These are phyloP conservation scores for Cichladusa arquata DNA, from an alignment of 2,113 vertebrate species.

Conservation along the genomic window DNA sequence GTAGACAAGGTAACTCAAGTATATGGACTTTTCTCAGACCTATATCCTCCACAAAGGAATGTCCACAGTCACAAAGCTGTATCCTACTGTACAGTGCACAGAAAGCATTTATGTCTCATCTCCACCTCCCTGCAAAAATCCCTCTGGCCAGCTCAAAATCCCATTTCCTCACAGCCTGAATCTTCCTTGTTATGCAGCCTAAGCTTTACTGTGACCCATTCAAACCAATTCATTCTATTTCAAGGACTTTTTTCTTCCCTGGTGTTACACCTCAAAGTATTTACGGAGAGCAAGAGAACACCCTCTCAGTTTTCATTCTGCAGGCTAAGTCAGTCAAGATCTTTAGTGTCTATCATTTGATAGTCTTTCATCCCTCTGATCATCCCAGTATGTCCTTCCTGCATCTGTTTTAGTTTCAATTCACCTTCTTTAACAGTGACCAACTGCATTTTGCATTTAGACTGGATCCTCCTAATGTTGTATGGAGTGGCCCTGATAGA, in stretches of 20 bases:
- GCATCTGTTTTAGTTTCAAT: background rate
- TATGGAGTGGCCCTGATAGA: rapidly evolving
- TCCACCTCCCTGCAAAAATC: background rate
- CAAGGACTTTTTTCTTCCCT: background rate
- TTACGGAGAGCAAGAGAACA: background rate
- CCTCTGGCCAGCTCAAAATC: background rate
- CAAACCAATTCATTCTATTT: background rate
- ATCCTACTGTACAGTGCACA: background rate
- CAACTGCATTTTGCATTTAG: background rate
- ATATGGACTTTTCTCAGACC: background rate
- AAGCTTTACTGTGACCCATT: background rate
- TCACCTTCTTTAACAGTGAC: background rate
- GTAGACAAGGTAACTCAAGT: background rate
- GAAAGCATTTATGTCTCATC: background rate
- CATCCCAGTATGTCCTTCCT: background rate
- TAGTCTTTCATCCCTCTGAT: background rate
- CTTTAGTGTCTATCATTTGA: background rate
- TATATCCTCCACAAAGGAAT: background rate
- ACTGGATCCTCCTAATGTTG: background rate
- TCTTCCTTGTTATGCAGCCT: background rate
- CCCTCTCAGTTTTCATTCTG: background rate
- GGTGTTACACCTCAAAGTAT: background rate
- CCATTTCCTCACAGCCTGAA: background rate
- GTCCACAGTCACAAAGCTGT: background rate
- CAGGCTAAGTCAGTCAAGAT: background rate